Evolutionary conservation across 2,113 vertebrate species (phyloP).

Genomic region (Nerophis ophidion): DNA sequence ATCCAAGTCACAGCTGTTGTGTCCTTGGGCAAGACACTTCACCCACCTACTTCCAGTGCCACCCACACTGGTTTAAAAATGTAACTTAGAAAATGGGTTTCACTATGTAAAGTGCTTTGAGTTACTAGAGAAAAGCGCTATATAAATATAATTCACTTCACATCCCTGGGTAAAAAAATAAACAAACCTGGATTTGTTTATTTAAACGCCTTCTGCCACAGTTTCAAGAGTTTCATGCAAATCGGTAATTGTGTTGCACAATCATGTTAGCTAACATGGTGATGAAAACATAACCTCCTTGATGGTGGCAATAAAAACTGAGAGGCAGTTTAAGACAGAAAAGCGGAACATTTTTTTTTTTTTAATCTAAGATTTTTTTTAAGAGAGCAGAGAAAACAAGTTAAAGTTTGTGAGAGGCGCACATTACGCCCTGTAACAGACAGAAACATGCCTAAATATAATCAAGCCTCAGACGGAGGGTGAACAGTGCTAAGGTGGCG

Average conservation of each 20-base stretch:
- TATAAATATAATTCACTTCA: no score
- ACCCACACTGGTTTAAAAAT: no score
- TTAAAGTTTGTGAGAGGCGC: constrained; percentile 24
- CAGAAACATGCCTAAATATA: constrained; percentile 14
- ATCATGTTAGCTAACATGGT: background rate
- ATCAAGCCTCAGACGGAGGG: background rate
- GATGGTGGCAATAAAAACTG: constrained; percentile 20
- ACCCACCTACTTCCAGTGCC: no score
- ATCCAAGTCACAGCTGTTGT: no score
- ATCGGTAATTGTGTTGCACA: background rate
- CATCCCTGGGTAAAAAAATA: no score
- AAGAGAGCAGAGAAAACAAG: constrained; percentile 40
- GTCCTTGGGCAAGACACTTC: no score
- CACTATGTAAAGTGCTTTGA: no score
- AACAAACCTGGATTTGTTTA: no score
- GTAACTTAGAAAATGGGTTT: no score
- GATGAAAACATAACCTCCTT: background rate
- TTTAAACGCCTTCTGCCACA: no score
- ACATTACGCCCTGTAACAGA: constrained; percentile 21
- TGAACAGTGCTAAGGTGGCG: constrained; percentile 21
- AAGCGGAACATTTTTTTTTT: constrained; percentile 23
- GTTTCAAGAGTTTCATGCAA: no score
- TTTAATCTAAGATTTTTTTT: constrained; percentile 18
- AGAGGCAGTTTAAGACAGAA: constrained; percentile 19
- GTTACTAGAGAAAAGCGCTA: no score